Base-by-base conservation (phyloP, 2,113 vertebrate genomes). In the Pteruthius melanotis region DNA sequence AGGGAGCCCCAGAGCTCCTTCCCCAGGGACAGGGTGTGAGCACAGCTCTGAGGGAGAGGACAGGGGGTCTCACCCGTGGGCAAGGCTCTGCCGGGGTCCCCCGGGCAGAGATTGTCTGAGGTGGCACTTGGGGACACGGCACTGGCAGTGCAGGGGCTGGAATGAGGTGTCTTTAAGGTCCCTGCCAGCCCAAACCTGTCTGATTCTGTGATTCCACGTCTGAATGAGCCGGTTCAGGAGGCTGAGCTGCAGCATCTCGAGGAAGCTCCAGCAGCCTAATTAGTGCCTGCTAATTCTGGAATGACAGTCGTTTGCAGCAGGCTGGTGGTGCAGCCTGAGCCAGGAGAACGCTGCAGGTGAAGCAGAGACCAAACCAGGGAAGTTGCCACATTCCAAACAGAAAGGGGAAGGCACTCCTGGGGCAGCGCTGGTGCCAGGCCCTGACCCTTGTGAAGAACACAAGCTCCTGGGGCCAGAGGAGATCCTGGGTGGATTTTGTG, bases 41-140 rank as follows among this genome's bases (percentile, higher is more conserved):
- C 15, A 5, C 28, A 24, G 80, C 54, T 18, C 61, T 23, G 63
- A 16, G 40, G 15, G 1, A 13, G 37, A 12, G 72, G 10, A 10
- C 61, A 14, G 68, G 1, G 6, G 45, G 6, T 54, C 44, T 54
- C 42, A 12, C 27, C 78, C 3, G 0, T 4, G 65, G 33, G 5
- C 28, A 13, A 17, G 44, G 60, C 59, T 87, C 42, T 40, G 40
- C 57, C 82, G 21, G n/a, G 35, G 5, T 20, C 24, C 44, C 82
- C 39, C 0, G 1, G 59, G n/a, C 3, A 6, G 24, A 47, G 27
- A 15, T 2, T 23, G n/a, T 16, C 45, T 23, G 53, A 14, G 4
- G 63, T 50, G 44, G 44, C 63, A 37, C 45, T 2, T 33, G 72
- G 27, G 37, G 37, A 44, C 53, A 3, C 2, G 35, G 60, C 42